A percentile compares a stretch with the other conserved stretches of the same genome.
These are phyloP conservation scores for Dallia pectoralis DNA, from an alignment of 2,797 vertebrate genomes.

Conservation along the genomic window DNA sequence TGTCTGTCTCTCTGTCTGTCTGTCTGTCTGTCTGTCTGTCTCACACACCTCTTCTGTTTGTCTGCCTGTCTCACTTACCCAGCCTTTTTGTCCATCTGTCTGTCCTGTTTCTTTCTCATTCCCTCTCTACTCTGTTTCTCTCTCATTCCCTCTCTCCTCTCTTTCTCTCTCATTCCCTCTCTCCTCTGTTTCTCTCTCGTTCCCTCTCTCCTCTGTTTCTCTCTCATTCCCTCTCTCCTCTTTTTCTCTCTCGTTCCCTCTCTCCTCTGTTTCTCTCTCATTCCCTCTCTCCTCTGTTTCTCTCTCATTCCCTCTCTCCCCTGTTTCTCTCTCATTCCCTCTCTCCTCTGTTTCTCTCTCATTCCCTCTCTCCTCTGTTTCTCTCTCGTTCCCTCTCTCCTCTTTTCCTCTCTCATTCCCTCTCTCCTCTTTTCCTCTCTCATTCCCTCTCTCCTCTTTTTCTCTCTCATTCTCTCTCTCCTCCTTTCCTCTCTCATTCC, in stretches of 20 bases:
- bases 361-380: not conserved
- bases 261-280: constrained; percentile 12
- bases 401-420: too few species aligned
- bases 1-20: not conserved
- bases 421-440: constrained; percentile 7
- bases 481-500: constrained; percentile 3
- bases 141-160: not conserved
- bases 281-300: constrained; percentile 11
- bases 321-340: constrained; percentile 5
- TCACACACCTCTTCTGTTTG: constrained; percentile 24
- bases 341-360: not conserved
- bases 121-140: constrained; percentile 9
- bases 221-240: not conserved
- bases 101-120: not conserved
- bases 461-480: not conserved
- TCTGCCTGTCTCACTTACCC: constrained; percentile 11
- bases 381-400: not conserved
- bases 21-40: constrained; percentile 38
- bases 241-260: constrained; percentile 22
- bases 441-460: constrained; percentile 10
- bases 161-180: constrained; percentile 7
- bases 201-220: not conserved
- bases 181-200: not conserved
- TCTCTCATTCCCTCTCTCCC: not conserved
- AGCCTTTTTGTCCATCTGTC: constrained; percentile 12